These are phyloP conservation scores for Procambarus virginalis DNA, from an alignment of 1,140 invertebrate species.

Conservation along the genomic window DNA sequence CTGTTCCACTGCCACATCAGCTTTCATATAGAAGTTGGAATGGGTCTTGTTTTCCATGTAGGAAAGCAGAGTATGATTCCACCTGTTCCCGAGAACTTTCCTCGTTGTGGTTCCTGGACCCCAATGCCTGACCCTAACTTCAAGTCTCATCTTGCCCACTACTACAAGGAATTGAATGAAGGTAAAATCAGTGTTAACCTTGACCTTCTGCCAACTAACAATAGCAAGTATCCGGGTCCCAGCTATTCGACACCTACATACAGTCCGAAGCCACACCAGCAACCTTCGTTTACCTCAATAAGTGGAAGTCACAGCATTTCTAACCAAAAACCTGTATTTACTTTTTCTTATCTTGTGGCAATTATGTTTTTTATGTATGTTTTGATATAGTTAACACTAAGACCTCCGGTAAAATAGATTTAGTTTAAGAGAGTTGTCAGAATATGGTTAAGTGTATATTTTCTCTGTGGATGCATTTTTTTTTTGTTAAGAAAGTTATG, in stretches of 20 bases:
- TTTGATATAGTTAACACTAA: not conserved
- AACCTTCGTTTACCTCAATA: not conserved
- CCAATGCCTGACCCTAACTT: conserved; percentile 39
- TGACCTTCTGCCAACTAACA: conserved; percentile 11
- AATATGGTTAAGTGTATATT: not conserved
- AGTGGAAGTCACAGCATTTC: not conserved
- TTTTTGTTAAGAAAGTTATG: not conserved
- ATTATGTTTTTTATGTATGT: not conserved
- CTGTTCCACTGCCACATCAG: conserved; percentile 94
- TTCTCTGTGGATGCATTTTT: too few relatives aligned
- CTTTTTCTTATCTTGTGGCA: not conserved
- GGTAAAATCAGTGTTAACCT: conserved; percentile 7
- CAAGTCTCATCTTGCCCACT: conserved; percentile 19
- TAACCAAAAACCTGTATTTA: not conserved
- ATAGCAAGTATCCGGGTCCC: not conserved
- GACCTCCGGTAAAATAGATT: not conserved
- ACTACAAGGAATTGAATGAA: conserved; percentile 14
- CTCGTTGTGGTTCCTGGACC: conserved; percentile 57
- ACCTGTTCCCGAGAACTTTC: conserved; percentile 72
- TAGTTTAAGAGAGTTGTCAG: not conserved
- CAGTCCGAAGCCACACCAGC: not conserved
- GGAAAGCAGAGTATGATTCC: conserved; percentile 74
- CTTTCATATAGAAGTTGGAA: conserved; percentile 92
- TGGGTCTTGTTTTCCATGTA: conserved; percentile 90
- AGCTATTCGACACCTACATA: conserved; percentile 21